Evolutionary conservation across 2,797 vertebrate genomes (phyloP).

Genomic region (Pipistrellus pygmaeus): DNA sequence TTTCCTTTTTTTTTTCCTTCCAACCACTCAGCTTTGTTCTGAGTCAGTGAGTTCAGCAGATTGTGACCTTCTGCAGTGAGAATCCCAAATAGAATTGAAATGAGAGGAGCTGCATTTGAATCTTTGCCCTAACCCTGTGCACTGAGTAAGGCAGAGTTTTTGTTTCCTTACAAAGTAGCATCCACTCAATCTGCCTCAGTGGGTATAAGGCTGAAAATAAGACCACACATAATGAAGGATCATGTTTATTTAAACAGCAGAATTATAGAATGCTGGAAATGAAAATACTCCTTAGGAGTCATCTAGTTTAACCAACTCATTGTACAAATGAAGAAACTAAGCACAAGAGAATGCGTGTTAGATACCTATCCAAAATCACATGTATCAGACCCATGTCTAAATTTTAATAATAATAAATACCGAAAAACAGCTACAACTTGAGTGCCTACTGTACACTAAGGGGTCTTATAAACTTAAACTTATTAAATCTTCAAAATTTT

Average conservation of each 20-base stretch:
- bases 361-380: background rate
- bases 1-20: slow-evolving; percentile 12
- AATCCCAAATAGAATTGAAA: background rate
- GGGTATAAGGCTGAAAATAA: background rate
- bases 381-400: background rate
- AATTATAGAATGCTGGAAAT: background rate
- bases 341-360: background rate
- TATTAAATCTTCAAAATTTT: background rate
- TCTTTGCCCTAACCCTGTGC: background rate
- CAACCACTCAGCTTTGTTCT: background rate
- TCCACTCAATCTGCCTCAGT: background rate
- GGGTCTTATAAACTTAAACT: background rate
- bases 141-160: background rate
- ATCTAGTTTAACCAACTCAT: background rate
- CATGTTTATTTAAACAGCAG: background rate
- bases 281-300: background rate
- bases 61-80: background rate
- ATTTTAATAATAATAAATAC: background rate
- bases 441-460: background rate
- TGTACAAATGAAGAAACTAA: background rate
- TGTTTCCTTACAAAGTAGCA: background rate
- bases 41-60: background rate
- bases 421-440: background rate
- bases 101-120: background rate
- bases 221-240: background rate